These are phyloP conservation scores for Gambusia yucatana DNA, from an alignment of 2,797 vertebrate genomes.

Conservation along the genomic window DNA sequence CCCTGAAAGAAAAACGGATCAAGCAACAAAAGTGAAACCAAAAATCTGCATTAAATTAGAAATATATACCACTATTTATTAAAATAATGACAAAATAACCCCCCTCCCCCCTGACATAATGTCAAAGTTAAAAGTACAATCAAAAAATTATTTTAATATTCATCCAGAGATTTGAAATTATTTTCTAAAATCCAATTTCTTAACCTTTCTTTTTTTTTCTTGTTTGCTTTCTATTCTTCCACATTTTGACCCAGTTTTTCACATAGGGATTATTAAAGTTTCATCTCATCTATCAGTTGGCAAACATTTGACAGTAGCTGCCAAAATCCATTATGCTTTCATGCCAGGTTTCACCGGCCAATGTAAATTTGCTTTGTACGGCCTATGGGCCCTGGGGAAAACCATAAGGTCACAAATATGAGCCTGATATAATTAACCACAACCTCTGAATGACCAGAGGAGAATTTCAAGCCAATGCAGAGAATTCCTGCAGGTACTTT, in stretches of 20 bases:
- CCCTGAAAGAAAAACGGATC: not conserved
- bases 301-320: conserved; percentile 69
- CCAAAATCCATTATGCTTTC: conserved; percentile 67
- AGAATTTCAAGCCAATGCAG: conserved; percentile 12
- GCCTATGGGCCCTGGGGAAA: conserved; percentile 30
- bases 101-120: not conserved
- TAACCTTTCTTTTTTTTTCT: conserved; percentile 29
- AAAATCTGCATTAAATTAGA: not conserved
- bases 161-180: not conserved
- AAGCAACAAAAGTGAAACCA: not conserved
- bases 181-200: conserved; percentile 18
- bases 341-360: conserved; percentile 52
- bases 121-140: not conserved
- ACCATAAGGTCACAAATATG: conserved; percentile 45
- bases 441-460: conserved; percentile 39
- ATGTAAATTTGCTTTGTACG: conserved; percentile 49
- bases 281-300: conserved; percentile 68
- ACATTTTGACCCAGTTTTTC: conserved; percentile 64
- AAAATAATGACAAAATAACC: not conserved
- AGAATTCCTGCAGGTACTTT: conserved; percentile 54
- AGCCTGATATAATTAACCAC: conserved; percentile 50
- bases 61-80: not conserved
- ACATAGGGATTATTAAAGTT: conserved; percentile 70
- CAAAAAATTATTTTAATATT: conserved; percentile 4
- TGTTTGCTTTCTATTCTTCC: conserved; percentile 39